Evolutionary conservation across 2,888 invertebrate genomes (phyloP), one percentile per base, ranked within the genome.

Genomic region (Apeira syringaria): DNA sequence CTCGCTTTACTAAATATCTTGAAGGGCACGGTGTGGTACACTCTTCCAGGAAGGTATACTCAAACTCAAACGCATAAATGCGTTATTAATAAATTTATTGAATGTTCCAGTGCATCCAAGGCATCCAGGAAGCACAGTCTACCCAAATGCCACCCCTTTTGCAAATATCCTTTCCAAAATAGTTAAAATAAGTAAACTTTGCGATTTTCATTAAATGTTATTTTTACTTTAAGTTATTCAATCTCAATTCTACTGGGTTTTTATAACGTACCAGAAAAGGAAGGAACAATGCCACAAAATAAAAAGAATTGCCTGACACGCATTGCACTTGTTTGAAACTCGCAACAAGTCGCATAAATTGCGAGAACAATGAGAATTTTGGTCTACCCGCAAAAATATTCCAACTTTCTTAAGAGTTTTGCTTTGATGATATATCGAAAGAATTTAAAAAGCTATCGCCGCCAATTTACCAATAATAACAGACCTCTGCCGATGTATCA

Each of bases 321-420:
- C 37, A 43, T 29, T 43, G 34, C 42, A 32, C 24, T 42, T 41
- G 41, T 47, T 42, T 32, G 32, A 17, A 43, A 47, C 38, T 47
- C 25, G 25, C 29, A 38, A 38, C 34, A 47, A 38, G 33, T 43
- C 35, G 31, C 39, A 36, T 39, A 47, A 39, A 36, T 47, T 39
- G 35, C 31, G 25, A 15, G 22, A 42, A 30, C 9, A 34, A 26
- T 8, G 15, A 35, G 12, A 5, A 30, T 26, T 40, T 32, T n/a
- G 15, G 26, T 34, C 33, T 30, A 7, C 34, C 29, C 35, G 25
- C 38, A 35, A 39, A 36, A 47, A 39, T 29, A 13, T 11, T 39
- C 25, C 18, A 28, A 34, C 18, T 47, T 47, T 31, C 38, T 47
- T 15, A 24, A 41, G 41, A 31, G 27, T 38, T 42, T 26, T 10